Evolutionary conservation across 2,888 invertebrate species (phyloP).

Genomic region (Tubulanus polymorphus): DNA sequence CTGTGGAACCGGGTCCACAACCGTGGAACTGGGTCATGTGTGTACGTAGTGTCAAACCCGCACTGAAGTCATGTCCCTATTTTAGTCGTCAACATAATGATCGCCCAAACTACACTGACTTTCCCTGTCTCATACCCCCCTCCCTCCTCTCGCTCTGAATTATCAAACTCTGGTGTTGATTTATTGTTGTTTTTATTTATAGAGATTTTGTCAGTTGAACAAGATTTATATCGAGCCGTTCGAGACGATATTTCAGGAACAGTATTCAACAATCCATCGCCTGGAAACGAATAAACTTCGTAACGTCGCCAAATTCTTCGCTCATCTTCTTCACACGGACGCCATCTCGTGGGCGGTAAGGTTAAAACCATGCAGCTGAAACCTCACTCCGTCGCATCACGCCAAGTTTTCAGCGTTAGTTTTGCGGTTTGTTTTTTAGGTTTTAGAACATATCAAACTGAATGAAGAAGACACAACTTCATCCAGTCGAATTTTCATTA

Average conservation of each 20-base stretch:
- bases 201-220: constrained; percentile 87
- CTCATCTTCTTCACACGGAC: constrained; percentile 91
- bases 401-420: neutral
- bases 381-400: no score
- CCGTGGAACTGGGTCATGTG: no score
- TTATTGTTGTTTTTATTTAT: constrained; percentile 31
- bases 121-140: no score
- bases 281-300: constrained; percentile 91
- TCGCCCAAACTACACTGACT: no score
- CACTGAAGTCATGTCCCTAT: neutral
- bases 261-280: constrained; percentile 86
- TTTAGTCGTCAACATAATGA: neutral
- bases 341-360: constrained; percentile 84
- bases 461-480: constrained; percentile 98
- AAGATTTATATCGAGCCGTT: constrained; percentile 88
- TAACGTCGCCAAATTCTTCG: constrained; percentile 96
- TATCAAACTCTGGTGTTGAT: no score
- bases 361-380: no score
- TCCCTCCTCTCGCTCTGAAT: neutral
- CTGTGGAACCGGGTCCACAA: no score
- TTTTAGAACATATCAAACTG: constrained; percentile 79
- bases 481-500: constrained; percentile 94
- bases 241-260: constrained; percentile 90
- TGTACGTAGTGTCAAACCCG: no score
- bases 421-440: constrained; percentile 54